Evolutionary conservation across 1,140 invertebrate species (phyloP), one percentile per base, ranked within the genome.

Genomic region (Aplysia californica): DNA sequence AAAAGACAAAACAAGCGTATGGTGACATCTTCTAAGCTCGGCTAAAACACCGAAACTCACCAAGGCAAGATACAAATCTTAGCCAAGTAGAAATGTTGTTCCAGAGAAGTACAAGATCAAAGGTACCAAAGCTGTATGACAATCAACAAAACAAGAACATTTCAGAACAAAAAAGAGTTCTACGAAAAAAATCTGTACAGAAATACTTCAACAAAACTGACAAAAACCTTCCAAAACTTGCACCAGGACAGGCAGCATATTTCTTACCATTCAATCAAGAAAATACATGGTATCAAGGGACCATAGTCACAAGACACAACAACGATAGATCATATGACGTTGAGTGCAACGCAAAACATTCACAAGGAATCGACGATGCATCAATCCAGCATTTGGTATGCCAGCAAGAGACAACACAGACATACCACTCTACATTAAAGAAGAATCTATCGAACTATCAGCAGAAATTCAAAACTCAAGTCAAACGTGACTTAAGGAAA

Each of bases 31-130:
- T 76, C n/a, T 44, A 76, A 61, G 77, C 80, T 20, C 50, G 83
- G 15, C 23, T 85, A 36, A 68, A 83, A 59, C 70, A 66, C 6
- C 67, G 81, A 31, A 81, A 82, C 41, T 80, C 79, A 29, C 81
- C 82, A n/a, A 33, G 75, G 20, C 74, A 80, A 41, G 80, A 81
- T 58, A 79, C 76, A n/a, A 75, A 61, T 39, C 41, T 68, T 21
- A 79, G 79, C 75, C 82, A 82, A 23, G 65, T 58, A n/a, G 35
- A 84, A 69, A 75, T 79, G 75, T 75, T 83, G 58, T 83, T 82
- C 61, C 70, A 61, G 0, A 26, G 80, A 29, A 39, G 59, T 68
- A 79, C 76, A 15, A 59, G 76, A 50, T 61, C 81, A n/a, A 31
- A 82, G n/a, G 38, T 82, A 23, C 81, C 79, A 41, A 29, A 31